Evolutionary conservation across 2,797 vertebrate species (phyloP), one percentile per base, ranked within the genome.

Genomic region (Aldrovandia affinis): DNA sequence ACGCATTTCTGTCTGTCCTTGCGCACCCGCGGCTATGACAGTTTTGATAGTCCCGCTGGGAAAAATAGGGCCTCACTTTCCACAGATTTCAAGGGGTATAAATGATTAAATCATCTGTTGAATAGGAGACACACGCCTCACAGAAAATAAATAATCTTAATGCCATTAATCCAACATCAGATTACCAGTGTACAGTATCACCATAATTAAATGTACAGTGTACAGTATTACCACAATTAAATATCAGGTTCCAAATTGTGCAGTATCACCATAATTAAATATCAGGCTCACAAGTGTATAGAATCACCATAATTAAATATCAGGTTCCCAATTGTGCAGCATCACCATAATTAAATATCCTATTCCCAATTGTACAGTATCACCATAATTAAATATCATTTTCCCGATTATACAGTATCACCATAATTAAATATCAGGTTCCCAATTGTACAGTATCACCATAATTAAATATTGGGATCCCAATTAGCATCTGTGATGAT

Each of bases 61-160:
- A 28, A 33, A 1, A 14, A 15, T 30, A 30, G n/a, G 20, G 10
- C 30, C 18, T 33, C 63, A 28, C 63, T 33, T 30, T 68, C 63
- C 28, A 18, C 28, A 63, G 59, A 22, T 82, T 70, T 82, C 81
- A 82, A 61, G 44, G 39, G n/a, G 39, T 61, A 82, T 82, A 30
- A 50, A 82, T 50, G 61, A 65, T 81, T 65, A 81, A 81, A 39
- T 36, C 80, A 52, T 50, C 25, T 70, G 81, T 22, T 68, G 20
- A 82, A 68, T 12, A 47, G 42, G 61, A 70, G 81, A 50, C 61
- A 68, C 47, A 70, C 65, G 39, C 30, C 15, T 7, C 65, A 44
- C 33, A 82, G 81, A 82, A 61, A 82, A 82, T 82, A 82, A 9
- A 82, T 82, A 61, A 82, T n/a, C 39, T 68, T 68, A 44, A 81